Base-by-base conservation (phyloP, 2,888 invertebrate species). In the Unio delphinus region DNA sequence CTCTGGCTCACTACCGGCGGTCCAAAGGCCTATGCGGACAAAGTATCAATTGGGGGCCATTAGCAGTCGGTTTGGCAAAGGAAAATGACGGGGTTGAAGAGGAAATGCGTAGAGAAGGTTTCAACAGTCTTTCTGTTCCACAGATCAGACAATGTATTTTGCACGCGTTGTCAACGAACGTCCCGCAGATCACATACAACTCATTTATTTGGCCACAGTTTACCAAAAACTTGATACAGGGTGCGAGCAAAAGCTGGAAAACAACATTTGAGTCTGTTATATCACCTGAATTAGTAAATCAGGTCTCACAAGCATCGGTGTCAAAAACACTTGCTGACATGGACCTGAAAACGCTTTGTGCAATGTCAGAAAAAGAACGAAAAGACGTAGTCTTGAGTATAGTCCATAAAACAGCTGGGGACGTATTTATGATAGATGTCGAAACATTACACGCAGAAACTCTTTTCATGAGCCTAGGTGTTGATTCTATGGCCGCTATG, bases 41-140 rank as follows among this genome's bases (percentile, higher is more conserved):
- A 66, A 72, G 72, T 26, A 83, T 86, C 23, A 83, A 84, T 64
- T 86, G 84, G 86, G 83, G 83, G 15, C 75, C 82, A 8, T 72
- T 84, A 5, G 73, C 70, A 55, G 64, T 83, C 17, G 83, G 83
- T 11, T 80, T 84, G 79, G 75, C 72, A 5, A 58, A 65, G 23
- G 54, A 65, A 11, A 61, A 72, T 28, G 61, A 67, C 11, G 75
- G 73, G 30, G 67, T 69, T 6, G 63, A 73, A 56, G 58, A 70
- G 11, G 63, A 71, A 45, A 26, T 64, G 26, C 63, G 66, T n/a
- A 56, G 67, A n/a, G 23, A 64, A 26, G 75, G 77, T 20, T 62
- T 58, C n/a, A 59, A 61, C 5, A 59, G 68, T 4, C 30, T 78
- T 5, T 45, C 62, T 26, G 59, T 66, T 20, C 17, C 45, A 34